Evolutionary conservation across 2,113 vertebrate species (phyloP).

Genomic region (Corvus cornix): DNA sequence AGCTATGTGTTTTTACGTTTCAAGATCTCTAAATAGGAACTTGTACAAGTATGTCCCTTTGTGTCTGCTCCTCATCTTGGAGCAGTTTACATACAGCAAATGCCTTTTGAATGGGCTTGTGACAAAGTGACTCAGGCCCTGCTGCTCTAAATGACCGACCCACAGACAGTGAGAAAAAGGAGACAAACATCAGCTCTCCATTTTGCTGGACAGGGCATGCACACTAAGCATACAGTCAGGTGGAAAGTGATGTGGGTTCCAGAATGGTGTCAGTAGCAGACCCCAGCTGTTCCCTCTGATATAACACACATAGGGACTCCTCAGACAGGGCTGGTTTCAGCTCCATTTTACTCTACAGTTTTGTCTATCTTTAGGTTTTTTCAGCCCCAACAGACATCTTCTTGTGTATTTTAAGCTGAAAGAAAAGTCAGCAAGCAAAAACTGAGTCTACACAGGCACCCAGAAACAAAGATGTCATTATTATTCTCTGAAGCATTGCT

Average conservation of each 20-base stretch:
- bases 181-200: not conserved
- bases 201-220: constrained; percentile 28
- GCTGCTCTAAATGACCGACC: not conserved
- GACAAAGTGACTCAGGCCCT: constrained; percentile 28
- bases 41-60: not conserved
- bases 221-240: not conserved
- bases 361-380: not conserved
- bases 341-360: not conserved
- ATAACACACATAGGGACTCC: not conserved
- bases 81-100: not conserved
- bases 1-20: not conserved
- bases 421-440: constrained; percentile 11
- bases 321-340: not conserved
- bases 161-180: not conserved
- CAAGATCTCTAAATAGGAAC: not conserved
- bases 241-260: not conserved
- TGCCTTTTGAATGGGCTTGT: not conserved
- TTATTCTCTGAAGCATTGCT: not conserved
- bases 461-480: constrained; percentile 12
- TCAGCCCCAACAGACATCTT: constrained; percentile 31
- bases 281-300: constrained; percentile 13
- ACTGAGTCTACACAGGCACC: not conserved
- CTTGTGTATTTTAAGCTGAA: constrained; percentile 12
- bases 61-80: not conserved
- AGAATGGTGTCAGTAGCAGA: not conserved